Evolutionary conservation across 2,113 vertebrate genomes (phyloP), one percentile per base, ranked within the genome.

Genomic region (Papio anubis): DNA sequence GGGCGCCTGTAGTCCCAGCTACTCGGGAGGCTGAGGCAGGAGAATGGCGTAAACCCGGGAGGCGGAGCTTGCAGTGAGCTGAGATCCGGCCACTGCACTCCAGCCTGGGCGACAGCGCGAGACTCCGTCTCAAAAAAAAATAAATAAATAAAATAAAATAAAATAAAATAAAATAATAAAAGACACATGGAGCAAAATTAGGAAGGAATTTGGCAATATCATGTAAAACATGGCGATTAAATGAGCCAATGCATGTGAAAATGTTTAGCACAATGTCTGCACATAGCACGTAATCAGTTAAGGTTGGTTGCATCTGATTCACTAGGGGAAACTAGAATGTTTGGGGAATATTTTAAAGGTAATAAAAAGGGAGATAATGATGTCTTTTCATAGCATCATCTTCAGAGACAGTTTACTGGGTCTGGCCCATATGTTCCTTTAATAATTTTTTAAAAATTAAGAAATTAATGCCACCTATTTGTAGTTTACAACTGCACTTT

Each of bases 201-300:
- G 80, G 92, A 94, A 94, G 83, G 40, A 79, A 94, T 83, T 90
- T 90, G 92, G 61, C 86, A 97, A 17, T 82, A 73, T 57, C 75
- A 10, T 83, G 55, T 97, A 92, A 93, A 97, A 97, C 89, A 90
- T 3, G 66, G 76, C n/a, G 48, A 83, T 93, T 94, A 97, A 97
- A 97, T 92, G 92, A 97, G 73, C 89, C 96, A 96, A n/a, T 55
- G 64, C 66, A 57, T 32, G 79, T 89, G 82, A 68, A 92, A 79
- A 78, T 86, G 21, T 86, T 91, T 70, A 96, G 76, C 81, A 86
- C 64, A 86, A 17, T 95, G 88, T 35, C 52, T 94, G 75, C 55
- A 50, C 16, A 0, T 79, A 73, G 66, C 59, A 50, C 45, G 9
- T 79, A 83, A 89, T 97, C 93, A 88, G 59, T 81, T 88, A 92